Percentiles rank a stretch among this genome's conserved stretches.
Evolutionary conservation across 1,140 invertebrate genomes (phyloP).

Genomic region (Chlorops oryzae): DNA sequence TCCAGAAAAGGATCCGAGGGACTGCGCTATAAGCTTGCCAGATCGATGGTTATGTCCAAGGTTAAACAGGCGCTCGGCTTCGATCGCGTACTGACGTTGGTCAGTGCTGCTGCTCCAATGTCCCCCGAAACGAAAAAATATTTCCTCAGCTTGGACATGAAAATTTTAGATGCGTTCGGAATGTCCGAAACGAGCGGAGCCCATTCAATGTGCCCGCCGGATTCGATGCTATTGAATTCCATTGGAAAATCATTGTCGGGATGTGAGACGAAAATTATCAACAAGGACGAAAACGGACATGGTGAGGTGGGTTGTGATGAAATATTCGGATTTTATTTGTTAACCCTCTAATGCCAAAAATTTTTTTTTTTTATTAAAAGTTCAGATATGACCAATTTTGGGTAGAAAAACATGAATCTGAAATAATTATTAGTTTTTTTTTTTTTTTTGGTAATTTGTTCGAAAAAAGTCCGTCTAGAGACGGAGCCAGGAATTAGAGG

Average conservation of each 20-base stretch:
- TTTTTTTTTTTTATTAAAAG: no score
- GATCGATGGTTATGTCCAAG: constrained; percentile 55
- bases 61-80: constrained; percentile 72
- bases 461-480: no score
- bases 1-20: constrained; percentile 36
- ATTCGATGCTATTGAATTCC: constrained; percentile 57
- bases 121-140: constrained; percentile 77
- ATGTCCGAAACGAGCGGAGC: constrained; percentile 82
- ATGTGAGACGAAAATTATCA: constrained; percentile 63
- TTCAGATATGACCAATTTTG: no score
- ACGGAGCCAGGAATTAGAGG: no score
- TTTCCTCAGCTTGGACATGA: constrained; percentile 80
- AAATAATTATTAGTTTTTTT: no score
- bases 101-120: constrained; percentile 80
- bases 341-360: no score
- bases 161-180: constrained; percentile 73
- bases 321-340: no score
- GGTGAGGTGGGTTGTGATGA: constrained; percentile 57
- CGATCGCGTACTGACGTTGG: constrained; percentile 60
- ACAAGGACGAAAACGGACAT: constrained; percentile 65
- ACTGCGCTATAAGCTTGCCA: constrained; percentile 45
- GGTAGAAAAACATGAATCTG: no score
- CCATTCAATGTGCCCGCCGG: constrained; percentile 56
- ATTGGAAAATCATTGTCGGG: constrained; percentile 63
- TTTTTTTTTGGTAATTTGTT: no score